Evolutionary conservation across 1,140 invertebrate species (phyloP), one percentile per base, ranked within the genome.

Genomic region (Ceratina japonica): DNA sequence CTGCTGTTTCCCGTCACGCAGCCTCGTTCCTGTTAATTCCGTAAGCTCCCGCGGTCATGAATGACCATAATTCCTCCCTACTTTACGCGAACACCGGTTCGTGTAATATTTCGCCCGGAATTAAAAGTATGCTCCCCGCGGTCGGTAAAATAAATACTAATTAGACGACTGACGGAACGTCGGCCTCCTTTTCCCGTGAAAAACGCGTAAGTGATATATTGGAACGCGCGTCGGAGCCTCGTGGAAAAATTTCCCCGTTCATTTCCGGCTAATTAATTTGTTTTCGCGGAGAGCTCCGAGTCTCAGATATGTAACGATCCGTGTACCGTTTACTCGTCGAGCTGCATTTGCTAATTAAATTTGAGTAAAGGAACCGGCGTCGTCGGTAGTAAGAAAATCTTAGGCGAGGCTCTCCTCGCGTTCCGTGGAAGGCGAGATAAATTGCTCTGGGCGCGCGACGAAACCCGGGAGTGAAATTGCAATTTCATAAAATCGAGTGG

Each of bases 401-500:
- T 2, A 7, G 16, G 49, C 18, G 31, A 31, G 27, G 27, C 4
- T 31, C 4, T 44, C 37, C 37, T 44, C 10, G 5, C 5, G 0
- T 87, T 73, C 76, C 20, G 77, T 80, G 63, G 20, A 44, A 44
- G 3, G 61, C 52, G 62, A 85, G 86, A 89, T 86, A 89, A 89
- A 88, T 89, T 86, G 78, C 85, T 79, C 82, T 79, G 84, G 24
- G 75, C 49, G 66, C 49, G 66, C 82, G 66, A 54, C 83, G 80
- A 83, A 87, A 88, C 82, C 52, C 68, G 76, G 75, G 79, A 79
- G 82, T 86, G 80, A 80, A 89, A 88, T 89, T 86, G 85, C 86
- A 87, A 87, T 90, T 89, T 91, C 87, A 90, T 88, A 89, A 89
- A 89, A 90, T 87, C 83, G 75, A 86, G 77, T 84, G 85, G 82